Evolutionary conservation across 2,113 vertebrate genomes (phyloP), one percentile per base, ranked within the genome.

Genomic region (Paramormyrops kingsleyae): DNA sequence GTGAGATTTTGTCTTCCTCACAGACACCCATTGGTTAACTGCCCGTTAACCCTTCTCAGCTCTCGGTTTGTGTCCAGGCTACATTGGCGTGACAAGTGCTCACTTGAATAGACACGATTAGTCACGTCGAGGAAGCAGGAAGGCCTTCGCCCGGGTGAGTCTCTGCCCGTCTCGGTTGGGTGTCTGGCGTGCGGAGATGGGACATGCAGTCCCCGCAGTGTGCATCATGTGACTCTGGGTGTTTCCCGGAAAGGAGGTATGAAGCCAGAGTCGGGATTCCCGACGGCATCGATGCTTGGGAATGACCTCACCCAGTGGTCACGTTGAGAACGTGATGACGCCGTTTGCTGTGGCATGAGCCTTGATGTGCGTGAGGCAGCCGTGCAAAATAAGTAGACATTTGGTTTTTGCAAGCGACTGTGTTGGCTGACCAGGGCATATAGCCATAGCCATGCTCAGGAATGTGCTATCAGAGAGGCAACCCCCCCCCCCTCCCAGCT

Each of bases 391-490:
- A 19, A 47, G 1, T 8, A n/a, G 39, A 21, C 7, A 47, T 44
- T 47, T 46, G 42, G 19, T 83, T 83, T 83, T 42, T 3, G 31
- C 35, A 35, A 80, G 74, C 7, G 5, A 80, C 35, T 39, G 3
- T 42, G 27, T 42, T 5, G 42, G 31, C 80, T 24, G 80, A 5
- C n/a, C 85, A 17, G 49, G n/a, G 49, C 85, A n/a, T 21, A 21
- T 0, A 46, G 83, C 77, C 27, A 53, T 21, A 47, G 83, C 50
- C 27, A 53, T 31, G 52, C 77, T 85, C 50, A 56, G 77, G 88
- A 89, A 84, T 89, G 88, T 59, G 50, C 77, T 44, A 49, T 44
- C 80, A 85, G 53, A 59, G 39, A 59, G 42, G 44, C 70, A 46
- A 52, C 0, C 15, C 44, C 80, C 42, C 77, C 39, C 42, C 80